Conservation (phyloP, 2,888 invertebrate genomes). For the Melanargia galathea region DNA sequence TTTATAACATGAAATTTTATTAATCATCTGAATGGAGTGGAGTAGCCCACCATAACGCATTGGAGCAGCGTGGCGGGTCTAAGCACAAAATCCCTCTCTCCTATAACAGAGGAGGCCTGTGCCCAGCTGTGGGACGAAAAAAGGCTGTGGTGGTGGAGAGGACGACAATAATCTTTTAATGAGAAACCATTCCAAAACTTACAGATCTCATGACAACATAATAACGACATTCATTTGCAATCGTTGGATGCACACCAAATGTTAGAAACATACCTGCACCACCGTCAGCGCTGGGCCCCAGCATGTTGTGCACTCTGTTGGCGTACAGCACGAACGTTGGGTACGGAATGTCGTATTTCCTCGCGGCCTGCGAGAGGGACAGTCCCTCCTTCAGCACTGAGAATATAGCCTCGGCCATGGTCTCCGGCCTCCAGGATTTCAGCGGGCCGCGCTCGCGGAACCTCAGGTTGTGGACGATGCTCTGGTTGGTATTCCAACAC, state of each 20-base stretch:
- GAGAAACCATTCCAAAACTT: not conserved
- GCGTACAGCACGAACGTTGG: slow-evolving; percentile 97
- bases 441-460: slow-evolving; percentile 96
- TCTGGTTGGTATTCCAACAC: slow-evolving; percentile 97
- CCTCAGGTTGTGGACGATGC: slow-evolving; percentile 93
- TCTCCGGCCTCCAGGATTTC: slow-evolving; percentile 96
- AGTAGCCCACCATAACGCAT: too few species aligned
- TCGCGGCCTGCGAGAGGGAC: slow-evolving; percentile 93
- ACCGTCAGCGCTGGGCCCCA: slow-evolving; percentile 95
- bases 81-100: too few species aligned
- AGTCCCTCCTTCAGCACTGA: slow-evolving; percentile 95
- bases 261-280: slow-evolving; percentile 90
- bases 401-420: slow-evolving; percentile 97
- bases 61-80: too few species aligned
- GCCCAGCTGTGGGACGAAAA: too few species aligned
- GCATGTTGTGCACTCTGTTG: slow-evolving; percentile 96
- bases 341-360: slow-evolving; percentile 97
- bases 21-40: too few species aligned
- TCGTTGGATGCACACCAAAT: slow-evolving; percentile 26
- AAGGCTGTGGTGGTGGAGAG: too few species aligned
- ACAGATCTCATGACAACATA: not conserved
- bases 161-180: not conserved
- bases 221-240: slow-evolving; percentile 46
- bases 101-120: too few species aligned
- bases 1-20: too few species aligned